Percentiles rank a stretch among this genome's conserved stretches.
Conservation (phyloP, 2,113 vertebrate species). For the Triplophysa siluroides region DNA sequence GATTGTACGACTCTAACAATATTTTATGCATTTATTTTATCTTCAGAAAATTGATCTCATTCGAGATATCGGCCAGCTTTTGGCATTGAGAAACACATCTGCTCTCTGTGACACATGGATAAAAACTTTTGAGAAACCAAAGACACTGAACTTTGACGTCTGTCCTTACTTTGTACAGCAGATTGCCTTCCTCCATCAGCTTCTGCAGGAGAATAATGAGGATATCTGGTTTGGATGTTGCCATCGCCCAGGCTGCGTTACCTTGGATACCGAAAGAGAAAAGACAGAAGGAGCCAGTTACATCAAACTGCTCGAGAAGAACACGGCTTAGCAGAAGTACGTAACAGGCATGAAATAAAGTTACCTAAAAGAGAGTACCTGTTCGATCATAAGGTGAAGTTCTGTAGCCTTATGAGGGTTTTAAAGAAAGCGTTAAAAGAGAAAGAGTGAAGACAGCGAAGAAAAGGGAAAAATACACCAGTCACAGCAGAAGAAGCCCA, state of each 20-base stretch:
- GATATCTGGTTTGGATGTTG: slow-evolving; percentile 97
- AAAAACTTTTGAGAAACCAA: too few species aligned
- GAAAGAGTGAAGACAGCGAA: slow-evolving; percentile 64
- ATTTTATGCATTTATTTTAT: too few species aligned
- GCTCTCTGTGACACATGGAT: too few species aligned
- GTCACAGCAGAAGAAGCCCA: slow-evolving; percentile 42
- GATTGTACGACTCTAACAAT: too few species aligned
- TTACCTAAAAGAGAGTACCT: slow-evolving; percentile 84
- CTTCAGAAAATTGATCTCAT: too few species aligned
- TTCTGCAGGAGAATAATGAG: slow-evolving; percentile 98
- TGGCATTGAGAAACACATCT: too few species aligned
- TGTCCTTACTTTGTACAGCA: slow-evolving; percentile 87
- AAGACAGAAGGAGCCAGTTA: slow-evolving; percentile 25
- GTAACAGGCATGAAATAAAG: slow-evolving; percentile 71
- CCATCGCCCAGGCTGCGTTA: slow-evolving; percentile 99
- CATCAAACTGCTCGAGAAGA: background rate
- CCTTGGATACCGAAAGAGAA: slow-evolving; percentile 73
- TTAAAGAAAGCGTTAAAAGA: slow-evolving; percentile 73
- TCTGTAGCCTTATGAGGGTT: slow-evolving; percentile 78
- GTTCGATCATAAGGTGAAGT: slow-evolving; percentile 84
- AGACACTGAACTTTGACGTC: background rate
- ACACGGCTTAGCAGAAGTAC: slow-evolving; percentile 40
- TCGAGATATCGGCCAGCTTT: too few species aligned
- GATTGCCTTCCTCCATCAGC: slow-evolving; percentile 97
- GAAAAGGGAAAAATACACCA: slow-evolving; percentile 55